A percentile compares a stretch with the other conserved stretches of the same genome.
These are phyloP conservation scores for Pristiophorus japonicus DNA, from an alignment of 2,113 vertebrate species.

Conservation along the genomic window DNA sequence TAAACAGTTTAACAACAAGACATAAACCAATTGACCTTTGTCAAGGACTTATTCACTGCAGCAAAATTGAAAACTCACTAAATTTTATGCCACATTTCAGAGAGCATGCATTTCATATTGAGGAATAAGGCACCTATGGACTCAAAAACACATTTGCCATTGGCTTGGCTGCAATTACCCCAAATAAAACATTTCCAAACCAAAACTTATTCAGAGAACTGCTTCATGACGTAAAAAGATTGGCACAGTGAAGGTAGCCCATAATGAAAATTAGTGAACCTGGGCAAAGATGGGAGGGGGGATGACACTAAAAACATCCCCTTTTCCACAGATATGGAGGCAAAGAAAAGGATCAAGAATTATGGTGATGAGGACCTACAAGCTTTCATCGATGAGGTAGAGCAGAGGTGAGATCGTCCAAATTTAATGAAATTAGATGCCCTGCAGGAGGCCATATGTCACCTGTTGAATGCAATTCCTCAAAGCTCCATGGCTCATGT, in stretches of 20 bases:
- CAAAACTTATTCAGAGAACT: not conserved
- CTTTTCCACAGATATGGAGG: not conserved
- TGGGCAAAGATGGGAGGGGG: not conserved
- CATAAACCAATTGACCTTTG: constrained; percentile 10
- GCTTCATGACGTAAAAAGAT: not conserved
- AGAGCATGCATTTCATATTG: not conserved
- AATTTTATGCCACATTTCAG: not conserved
- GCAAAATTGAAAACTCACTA: not conserved
- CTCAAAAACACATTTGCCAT: not conserved
- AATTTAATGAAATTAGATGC: not conserved
- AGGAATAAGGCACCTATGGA: not conserved
- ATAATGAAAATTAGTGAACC: not conserved
- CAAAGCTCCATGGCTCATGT: too few relatives aligned
- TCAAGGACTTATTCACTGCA: not conserved
- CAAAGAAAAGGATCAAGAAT: not conserved
- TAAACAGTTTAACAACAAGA: constrained; percentile 15
- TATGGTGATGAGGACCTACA: not conserved
- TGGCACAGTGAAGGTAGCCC: not conserved
- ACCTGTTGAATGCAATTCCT: too few relatives aligned
- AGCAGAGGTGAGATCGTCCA: not conserved
- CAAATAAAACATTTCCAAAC: not conserved
- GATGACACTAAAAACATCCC: not conserved
- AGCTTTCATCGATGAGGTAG: not conserved
- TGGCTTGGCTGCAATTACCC: not conserved
- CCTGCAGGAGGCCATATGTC: too few relatives aligned